Evolutionary conservation across 2,888 invertebrate genomes (phyloP).

Genomic region (Drosophila neonasuta): DNA sequence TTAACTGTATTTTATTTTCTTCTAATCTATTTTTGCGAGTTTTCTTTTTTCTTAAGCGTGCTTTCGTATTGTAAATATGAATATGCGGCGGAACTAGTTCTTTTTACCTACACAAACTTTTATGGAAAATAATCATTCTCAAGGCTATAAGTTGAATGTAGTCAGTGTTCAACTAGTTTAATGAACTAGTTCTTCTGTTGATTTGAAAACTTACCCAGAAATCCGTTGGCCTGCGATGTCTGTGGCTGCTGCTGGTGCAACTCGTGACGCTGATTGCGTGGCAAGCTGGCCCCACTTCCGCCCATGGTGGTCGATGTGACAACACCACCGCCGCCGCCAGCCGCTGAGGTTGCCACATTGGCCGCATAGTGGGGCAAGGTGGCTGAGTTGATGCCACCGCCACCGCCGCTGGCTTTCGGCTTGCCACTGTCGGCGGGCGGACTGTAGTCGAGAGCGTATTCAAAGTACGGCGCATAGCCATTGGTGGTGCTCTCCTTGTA

Average conservation of each 20-base stretch:
- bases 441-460: slow-evolving; percentile 94
- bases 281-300: slow-evolving; percentile 75
- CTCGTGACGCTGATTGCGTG: slow-evolving; percentile 80
- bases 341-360: slow-evolving; percentile 37
- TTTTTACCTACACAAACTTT: too few species aligned
- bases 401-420: slow-evolving; percentile 38
- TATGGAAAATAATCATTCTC: too few species aligned
- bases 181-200: slow-evolving; percentile 13
- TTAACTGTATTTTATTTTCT: background rate
- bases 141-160: too few species aligned
- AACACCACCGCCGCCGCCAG: slow-evolving; percentile 22
- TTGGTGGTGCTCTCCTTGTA: slow-evolving; percentile 77
- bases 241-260: slow-evolving; percentile 71
- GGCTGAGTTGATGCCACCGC: slow-evolving; percentile 71
- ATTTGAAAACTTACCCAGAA: slow-evolving; percentile 69
- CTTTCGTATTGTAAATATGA: too few species aligned
- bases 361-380: slow-evolving; percentile 80
- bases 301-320: slow-evolving; percentile 29
- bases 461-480: slow-evolving; percentile 88
- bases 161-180: too few species aligned
- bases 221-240: slow-evolving; percentile 76
- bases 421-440: slow-evolving; percentile 84
- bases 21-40: too few species aligned
- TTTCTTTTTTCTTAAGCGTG: too few species aligned
- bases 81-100: background rate